Base-by-base conservation (phyloP, 2,113 vertebrate species). In the Gavialis gangeticus region DNA sequence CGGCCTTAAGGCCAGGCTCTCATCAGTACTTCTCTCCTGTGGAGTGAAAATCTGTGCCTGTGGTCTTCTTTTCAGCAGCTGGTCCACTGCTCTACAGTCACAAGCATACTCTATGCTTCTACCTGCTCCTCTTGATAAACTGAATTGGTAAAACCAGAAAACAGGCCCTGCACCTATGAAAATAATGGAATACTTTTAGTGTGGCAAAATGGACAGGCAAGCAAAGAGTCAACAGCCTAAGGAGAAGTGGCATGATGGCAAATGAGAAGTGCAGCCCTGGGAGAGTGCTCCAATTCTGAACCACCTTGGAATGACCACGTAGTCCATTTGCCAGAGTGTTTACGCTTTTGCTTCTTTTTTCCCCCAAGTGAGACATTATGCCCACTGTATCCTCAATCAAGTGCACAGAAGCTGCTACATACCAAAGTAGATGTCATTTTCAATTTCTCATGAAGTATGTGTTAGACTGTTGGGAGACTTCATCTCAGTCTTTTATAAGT, bases 201-300 rank as follows among this genome's bases (percentile, higher is more conserved):
- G 17, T 27, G 79, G 16, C 16, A 84, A 76, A 62, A 69, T 1
- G 78, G 46, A 28, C 46, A 82, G 91, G 85, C 85, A 93, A 84
- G 73, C 59, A 86, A 94, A 88, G 85, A 80, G 85, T 94, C 81
- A 94, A 75, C 18, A 90, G 24, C 28, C 34, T 1, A 3, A 67
- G 18, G 82, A 57, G 59, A 16, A 37, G 30, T 1, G 4, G 34
- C 57, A 82, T 92, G 56, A 66, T 58, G 82, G 85, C 59, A 87
- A 27, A 93, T 83, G 86, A 92, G 92, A 94, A 75, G 66, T 75
- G 63, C 94, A 95, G 88, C 85, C 85, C 67, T 63, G 66, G 82
- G 81, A 84, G 78, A 71, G 24, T 54, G 21, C 75, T 84, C 86
- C 80, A 62, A 18, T 28, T 71, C 91, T 92, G 58, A 22, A 59